Conservation (phyloP, 1,140 invertebrate genomes). For the Euschistus heros region DNA sequence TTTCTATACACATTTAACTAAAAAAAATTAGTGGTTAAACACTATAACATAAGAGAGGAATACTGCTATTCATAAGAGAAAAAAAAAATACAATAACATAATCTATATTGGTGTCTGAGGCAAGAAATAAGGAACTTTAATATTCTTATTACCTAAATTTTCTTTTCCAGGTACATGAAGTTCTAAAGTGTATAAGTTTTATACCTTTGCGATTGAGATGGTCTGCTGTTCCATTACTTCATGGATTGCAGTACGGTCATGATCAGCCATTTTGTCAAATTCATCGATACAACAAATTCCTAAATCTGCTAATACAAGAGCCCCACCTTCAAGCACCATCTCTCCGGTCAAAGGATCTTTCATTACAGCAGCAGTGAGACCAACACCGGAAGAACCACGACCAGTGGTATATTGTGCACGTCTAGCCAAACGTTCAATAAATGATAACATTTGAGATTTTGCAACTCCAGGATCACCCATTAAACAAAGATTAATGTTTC, state of each 20-base stretch:
- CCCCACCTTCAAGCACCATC: constrained; percentile 78
- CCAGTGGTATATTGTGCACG: constrained; percentile 83
- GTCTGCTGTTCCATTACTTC: constrained; percentile 99
- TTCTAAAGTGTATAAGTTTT: too few relatives aligned
- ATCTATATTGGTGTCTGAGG: too few relatives aligned
- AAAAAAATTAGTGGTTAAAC: too few relatives aligned
- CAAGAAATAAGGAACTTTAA: too few relatives aligned
- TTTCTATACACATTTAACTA: too few relatives aligned
- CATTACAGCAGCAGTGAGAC: constrained; percentile 94
- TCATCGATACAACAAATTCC: constrained; percentile 99
- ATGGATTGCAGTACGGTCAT: constrained; percentile 93
- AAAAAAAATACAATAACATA: too few relatives aligned
- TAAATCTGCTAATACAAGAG: constrained; percentile 94
- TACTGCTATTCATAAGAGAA: too few relatives aligned
- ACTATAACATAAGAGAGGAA: too few relatives aligned
- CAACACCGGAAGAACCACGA: constrained; percentile 92
- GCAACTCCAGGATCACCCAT: constrained; percentile 99
- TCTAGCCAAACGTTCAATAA: constrained; percentile 86
- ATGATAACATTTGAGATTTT: constrained; percentile 92
- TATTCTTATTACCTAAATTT: too few relatives aligned
- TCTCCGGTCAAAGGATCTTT: constrained; percentile 90
- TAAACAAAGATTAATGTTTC: constrained; percentile 95
- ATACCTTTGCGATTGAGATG: constrained; percentile 94
- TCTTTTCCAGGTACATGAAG: too few relatives aligned
- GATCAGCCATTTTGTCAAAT: constrained; percentile 99